Conservation (phyloP, 2,113 vertebrate genomes). For the Chelonoidis abingdonii region DNA sequence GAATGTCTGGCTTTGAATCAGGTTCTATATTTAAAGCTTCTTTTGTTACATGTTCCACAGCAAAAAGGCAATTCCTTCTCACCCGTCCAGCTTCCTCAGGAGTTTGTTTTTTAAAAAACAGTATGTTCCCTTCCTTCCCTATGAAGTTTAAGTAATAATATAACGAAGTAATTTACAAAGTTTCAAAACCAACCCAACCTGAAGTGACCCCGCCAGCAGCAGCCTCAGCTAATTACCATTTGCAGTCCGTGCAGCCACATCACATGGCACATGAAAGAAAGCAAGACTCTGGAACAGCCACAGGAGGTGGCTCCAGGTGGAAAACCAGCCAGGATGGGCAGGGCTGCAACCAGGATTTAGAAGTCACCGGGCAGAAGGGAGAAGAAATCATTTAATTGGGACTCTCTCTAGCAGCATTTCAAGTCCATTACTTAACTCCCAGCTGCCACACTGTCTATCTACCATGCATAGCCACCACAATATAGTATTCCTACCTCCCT, state of each 20-base stretch:
- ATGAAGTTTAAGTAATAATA: background rate
- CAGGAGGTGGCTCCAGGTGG: background rate
- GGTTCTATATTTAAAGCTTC: background rate
- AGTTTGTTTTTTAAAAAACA: background rate
- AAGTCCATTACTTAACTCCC: background rate
- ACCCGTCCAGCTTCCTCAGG: background rate
- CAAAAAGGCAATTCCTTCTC: background rate
- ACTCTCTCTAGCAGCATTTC: background rate
- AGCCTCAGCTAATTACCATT: background rate
- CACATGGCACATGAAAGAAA: fast-evolving
- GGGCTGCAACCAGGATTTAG: background rate
- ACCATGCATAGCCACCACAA: background rate
- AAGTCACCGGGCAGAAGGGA: fast-evolving
- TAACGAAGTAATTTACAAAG: background rate
- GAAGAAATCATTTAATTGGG: background rate
- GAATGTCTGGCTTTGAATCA: background rate
- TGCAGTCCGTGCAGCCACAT: background rate
- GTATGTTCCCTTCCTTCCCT: background rate
- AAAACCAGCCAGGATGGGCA: background rate
- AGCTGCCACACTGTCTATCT: background rate
- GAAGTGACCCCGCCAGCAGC: background rate
- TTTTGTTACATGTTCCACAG: background rate
- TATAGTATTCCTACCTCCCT: background rate
- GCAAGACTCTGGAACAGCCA: background rate
- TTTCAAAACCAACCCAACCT: background rate